Evolutionary conservation across 2,888 invertebrate species (phyloP).

Genomic region (Caradrina clavipalpis): DNA sequence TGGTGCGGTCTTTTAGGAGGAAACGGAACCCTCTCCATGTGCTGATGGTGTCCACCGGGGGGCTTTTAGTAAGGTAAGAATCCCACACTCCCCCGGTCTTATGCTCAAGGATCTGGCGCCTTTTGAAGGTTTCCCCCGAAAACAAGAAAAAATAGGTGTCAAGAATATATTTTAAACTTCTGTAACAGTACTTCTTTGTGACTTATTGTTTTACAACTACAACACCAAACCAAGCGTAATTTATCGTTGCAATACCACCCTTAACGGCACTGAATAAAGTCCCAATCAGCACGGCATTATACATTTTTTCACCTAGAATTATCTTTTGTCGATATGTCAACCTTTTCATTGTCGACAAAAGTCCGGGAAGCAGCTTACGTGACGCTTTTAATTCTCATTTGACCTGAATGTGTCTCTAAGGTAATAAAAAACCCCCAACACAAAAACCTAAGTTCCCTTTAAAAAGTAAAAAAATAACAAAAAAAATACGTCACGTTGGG

Average conservation of each 20-base stretch:
- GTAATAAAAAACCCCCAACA: too few relatives aligned
- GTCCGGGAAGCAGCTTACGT: slow-evolving; percentile 14
- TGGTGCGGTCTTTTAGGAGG: too few relatives aligned
- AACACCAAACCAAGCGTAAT: slow-evolving; percentile 13
- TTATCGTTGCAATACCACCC: slow-evolving; percentile 16
- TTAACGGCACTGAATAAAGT: slow-evolving; percentile 32
- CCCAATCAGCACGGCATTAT: slow-evolving; percentile 6
- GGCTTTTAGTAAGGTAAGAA: too few relatives aligned
- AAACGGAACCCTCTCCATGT: too few relatives aligned
- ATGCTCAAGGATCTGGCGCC: too few relatives aligned
- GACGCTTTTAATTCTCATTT: not conserved
- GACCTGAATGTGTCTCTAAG: not conserved
- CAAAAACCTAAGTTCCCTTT: too few relatives aligned
- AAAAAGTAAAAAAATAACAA: too few relatives aligned
- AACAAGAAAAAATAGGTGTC: too few relatives aligned
- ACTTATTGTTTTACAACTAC: slow-evolving; percentile 34
- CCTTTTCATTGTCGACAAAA: slow-evolving; percentile 28
- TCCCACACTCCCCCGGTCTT: too few relatives aligned
- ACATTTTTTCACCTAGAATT: slow-evolving; percentile 18
- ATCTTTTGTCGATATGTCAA: slow-evolving; percentile 41
- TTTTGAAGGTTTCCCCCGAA: too few relatives aligned
- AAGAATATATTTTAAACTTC: slow-evolving; percentile 7
- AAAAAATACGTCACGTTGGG: too few relatives aligned
- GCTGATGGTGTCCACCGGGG: too few relatives aligned
- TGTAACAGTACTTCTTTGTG: not conserved